Evolutionary conservation across 2,797 vertebrate genomes (phyloP).

Genomic region (Ambastaia sidthimunki): DNA sequence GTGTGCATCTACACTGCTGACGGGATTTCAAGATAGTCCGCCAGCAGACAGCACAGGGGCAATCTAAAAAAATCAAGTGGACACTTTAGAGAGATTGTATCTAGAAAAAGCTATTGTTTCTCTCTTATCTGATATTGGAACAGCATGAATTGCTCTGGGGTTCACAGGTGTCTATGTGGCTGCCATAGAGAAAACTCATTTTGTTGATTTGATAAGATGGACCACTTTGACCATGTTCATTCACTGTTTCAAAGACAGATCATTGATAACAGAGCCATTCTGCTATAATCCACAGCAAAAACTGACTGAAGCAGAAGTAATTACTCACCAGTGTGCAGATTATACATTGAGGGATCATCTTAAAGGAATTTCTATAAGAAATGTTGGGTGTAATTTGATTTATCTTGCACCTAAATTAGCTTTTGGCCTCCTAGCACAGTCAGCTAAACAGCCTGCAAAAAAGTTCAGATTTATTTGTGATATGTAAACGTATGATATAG

Average conservation of each 20-base stretch:
- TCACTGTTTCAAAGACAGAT: slow-evolving; percentile 18
- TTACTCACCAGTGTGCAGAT: neutral
- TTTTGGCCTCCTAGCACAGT: neutral
- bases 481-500: neutral
- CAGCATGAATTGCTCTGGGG: slow-evolving; percentile 21
- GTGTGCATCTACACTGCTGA: neutral
- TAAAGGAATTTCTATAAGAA: neutral
- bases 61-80: slow-evolving; percentile 49
- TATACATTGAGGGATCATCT: neutral
- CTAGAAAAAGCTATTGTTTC: slow-evolving; percentile 46
- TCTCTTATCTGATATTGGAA: slow-evolving; percentile 50
- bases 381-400: neutral
- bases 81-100: slow-evolving; percentile 46
- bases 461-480: neutral
- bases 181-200: slow-evolving; percentile 27
- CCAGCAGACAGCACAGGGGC: slow-evolving; percentile 28
- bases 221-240: slow-evolving; percentile 17
- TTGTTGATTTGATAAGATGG: slow-evolving; percentile 49
- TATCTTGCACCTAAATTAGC: neutral
- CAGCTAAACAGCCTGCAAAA: neutral
- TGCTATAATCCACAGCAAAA: neutral
- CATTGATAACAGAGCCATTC: neutral
- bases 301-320: neutral
- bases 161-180: slow-evolving; percentile 30
- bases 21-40: slow-evolving; percentile 33